Percentiles rank a stretch among this genome's conserved stretches.
These are phyloP conservation scores for Xenopus borealis DNA, from an alignment of 2,113 vertebrate genomes.

Conservation along the genomic window DNA sequence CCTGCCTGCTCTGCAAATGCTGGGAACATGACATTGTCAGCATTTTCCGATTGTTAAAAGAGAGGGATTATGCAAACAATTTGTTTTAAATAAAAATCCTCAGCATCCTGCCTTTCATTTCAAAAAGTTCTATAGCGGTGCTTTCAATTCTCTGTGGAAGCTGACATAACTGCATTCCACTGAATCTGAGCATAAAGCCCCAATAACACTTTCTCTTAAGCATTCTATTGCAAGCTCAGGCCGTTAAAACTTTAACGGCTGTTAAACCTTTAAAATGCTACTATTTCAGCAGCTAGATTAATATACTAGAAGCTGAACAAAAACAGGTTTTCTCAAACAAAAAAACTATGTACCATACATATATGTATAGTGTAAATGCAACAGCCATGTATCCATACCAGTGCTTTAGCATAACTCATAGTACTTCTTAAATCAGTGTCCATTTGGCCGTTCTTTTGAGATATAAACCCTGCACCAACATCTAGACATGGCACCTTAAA, in stretches of 20 bases:
- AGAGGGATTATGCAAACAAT: conserved; percentile 39
- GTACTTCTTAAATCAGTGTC: no score
- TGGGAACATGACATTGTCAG: conserved; percentile 4
- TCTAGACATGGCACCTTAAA: no score
- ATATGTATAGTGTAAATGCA: no score
- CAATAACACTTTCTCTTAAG: not conserved
- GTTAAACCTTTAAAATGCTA: not conserved
- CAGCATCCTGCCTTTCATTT: conserved; percentile 37
- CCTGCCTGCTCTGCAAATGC: conserved; percentile 1
- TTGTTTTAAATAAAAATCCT: conserved; percentile 44
- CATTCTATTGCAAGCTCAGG: not conserved
- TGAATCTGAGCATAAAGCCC: conserved; percentile 32
- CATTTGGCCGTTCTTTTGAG: no score
- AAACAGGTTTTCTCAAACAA: no score
- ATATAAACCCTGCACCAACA: no score
- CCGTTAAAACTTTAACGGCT: not conserved
- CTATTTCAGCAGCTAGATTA: no score
- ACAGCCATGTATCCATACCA: no score
- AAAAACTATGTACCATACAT: no score
- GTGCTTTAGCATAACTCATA: no score
- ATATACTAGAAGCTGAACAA: no score
- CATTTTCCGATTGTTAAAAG: conserved; percentile 20
- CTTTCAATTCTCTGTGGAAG: conserved; percentile 41
- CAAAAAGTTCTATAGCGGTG: conserved; percentile 30
- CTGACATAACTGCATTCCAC: conserved; percentile 33